These are phyloP conservation scores for Etheostoma nigrum DNA, from an alignment of 2,797 vertebrate species.

Conservation along the genomic window DNA sequence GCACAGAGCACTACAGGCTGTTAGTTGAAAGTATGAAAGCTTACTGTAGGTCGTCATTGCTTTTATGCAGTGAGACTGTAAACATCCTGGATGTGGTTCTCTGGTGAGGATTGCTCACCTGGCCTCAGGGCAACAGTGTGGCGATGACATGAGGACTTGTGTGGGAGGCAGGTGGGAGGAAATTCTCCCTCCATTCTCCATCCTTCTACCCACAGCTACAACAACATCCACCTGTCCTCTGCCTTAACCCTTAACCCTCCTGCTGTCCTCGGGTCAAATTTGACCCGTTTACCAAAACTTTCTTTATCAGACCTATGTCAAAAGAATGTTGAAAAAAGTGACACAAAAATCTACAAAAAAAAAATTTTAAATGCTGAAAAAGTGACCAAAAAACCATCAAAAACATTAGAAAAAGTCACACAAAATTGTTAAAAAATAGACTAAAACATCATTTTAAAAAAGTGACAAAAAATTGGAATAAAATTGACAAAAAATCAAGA, in stretches of 20 bases:
- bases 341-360: no score
- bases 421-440: no score
- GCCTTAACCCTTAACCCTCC: not conserved
- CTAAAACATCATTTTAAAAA: no score
- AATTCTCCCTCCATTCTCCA: not conserved
- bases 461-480: no score
- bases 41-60: not conserved
- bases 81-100: not conserved
- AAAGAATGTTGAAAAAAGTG: no score
- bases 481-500: no score
- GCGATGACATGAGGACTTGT: not conserved
- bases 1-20: not conserved
- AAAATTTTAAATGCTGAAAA: no score
- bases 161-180: not conserved
- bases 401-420: no score
- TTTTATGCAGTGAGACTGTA: not conserved
- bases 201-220: slow-evolving; percentile 2
- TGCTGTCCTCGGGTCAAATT: no score
- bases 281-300: no score
- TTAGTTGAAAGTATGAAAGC: not conserved
- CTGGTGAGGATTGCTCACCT: slow-evolving; percentile 3
- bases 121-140: slow-evolving; percentile 1
- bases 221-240: slow-evolving; percentile 1
- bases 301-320: no score
- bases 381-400: no score